A percentile compares a stretch with the other conserved stretches of the same genome.
These are phyloP conservation scores for Pelodytes ibericus DNA, from an alignment of 2,797 vertebrate species.

Conservation along the genomic window DNA sequence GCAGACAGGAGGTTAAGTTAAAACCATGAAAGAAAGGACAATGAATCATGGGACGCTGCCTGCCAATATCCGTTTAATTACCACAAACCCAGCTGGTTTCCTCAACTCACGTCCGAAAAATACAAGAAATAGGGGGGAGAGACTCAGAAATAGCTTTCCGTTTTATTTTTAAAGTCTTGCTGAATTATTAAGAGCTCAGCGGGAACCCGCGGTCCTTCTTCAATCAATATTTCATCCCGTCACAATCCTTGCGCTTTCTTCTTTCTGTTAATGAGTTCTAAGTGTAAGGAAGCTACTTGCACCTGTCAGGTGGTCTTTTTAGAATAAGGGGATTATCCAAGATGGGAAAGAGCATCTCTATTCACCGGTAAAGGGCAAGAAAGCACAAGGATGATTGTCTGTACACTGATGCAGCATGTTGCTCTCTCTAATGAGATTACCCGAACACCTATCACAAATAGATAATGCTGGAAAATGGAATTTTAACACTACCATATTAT, in stretches of 20 bases:
- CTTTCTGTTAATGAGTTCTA: constrained; percentile 38
- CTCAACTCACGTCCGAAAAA: constrained; percentile 35
- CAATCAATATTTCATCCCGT: constrained; percentile 54
- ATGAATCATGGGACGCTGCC: constrained; percentile 46
- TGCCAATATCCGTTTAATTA: constrained; percentile 57
- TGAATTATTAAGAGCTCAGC: constrained; percentile 51
- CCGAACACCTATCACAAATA: too few relatives aligned
- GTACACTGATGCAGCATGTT: too few relatives aligned
- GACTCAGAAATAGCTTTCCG: constrained; percentile 52
- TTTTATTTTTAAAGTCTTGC: constrained; percentile 55
- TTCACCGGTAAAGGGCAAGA: background rate
- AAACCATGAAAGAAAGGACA: constrained; percentile 42
- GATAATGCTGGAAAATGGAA: too few relatives aligned
- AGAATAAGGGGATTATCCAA: constrained; percentile 15
- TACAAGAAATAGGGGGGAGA: constrained; percentile 37
- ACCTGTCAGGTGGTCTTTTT: constrained; percentile 12
- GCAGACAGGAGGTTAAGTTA: constrained; percentile 35
- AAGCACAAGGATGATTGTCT: too few relatives aligned
- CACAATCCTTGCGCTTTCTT: constrained; percentile 36
- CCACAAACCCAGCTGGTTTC: constrained; percentile 54
- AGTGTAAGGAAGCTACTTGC: constrained; percentile 35
- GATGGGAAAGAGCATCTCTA: background rate
- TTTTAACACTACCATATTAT: too few relatives aligned
- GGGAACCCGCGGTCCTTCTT: constrained; percentile 48
- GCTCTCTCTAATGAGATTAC: too few relatives aligned